A percentile compares a stretch with the other conserved stretches of the same genome.
phyloP scores from a whole-genome alignment of 2,888 invertebrate species.

The Thera britannica region DNA sequence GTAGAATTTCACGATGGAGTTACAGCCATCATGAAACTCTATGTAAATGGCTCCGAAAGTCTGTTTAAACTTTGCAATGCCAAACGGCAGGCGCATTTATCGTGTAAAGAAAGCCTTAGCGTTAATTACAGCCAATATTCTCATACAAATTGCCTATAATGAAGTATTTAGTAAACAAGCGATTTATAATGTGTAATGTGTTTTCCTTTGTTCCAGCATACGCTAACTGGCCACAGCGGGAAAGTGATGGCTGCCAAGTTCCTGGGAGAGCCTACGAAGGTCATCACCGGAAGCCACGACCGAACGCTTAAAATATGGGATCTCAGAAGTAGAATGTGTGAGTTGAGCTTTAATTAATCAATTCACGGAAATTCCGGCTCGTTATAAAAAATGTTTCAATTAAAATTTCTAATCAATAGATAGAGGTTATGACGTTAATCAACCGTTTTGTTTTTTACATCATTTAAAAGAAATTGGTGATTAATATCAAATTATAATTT shows the following conservation, averaged over 20 bases:
- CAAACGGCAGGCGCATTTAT: not conserved
- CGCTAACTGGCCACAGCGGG: slow-evolving; percentile 97
- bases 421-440: slow-evolving; percentile 19
- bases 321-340: slow-evolving; percentile 90
- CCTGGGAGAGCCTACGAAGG: slow-evolving; percentile 95
- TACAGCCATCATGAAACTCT: not conserved
- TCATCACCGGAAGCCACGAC: slow-evolving; percentile 99
- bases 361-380: slow-evolving; percentile 10
- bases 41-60: slow-evolving; percentile 2
- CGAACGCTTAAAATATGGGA: slow-evolving; percentile 99
- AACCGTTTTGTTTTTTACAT: slow-evolving; percentile 4
- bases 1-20: no score
- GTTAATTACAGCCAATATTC: slow-evolving; percentile 30
- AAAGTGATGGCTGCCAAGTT: slow-evolving; percentile 99
- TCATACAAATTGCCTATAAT: slow-evolving; percentile 33
- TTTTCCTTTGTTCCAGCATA: slow-evolving; percentile 87
- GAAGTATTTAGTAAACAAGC: slow-evolving; percentile 31
- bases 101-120: slow-evolving; percentile 29
- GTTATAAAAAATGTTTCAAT: slow-evolving; percentile 8
- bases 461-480: slow-evolving; percentile 16
- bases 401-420: slow-evolving; percentile 20
- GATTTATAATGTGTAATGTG: slow-evolving; percentile 31
- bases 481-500: slow-evolving; percentile 22
- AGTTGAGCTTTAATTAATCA: slow-evolving; percentile 47
- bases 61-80: not conserved